Conservation (phyloP, 1,140 invertebrate genomes). For the Diabrotica undecimpunctata region DNA sequence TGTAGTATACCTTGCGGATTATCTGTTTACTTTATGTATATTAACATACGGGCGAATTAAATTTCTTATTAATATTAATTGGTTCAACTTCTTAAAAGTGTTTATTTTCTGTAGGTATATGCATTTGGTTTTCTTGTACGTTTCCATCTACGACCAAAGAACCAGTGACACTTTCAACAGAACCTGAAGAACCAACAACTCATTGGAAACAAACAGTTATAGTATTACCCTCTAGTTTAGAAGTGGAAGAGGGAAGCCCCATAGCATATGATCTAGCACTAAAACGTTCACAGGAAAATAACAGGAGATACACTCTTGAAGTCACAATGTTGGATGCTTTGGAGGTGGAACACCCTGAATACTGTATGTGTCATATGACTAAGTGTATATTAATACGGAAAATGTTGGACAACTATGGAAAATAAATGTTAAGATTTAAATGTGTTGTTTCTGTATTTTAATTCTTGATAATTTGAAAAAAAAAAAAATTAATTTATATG, state of each 20-base stretch:
- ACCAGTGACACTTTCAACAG: constrained; percentile 66
- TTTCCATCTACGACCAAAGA: constrained; percentile 46
- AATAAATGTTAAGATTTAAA: constrained; percentile 21
- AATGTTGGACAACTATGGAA: constrained; percentile 53
- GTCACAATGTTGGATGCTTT: constrained; percentile 67
- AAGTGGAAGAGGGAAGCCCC: constrained; percentile 57
- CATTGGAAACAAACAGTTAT: constrained; percentile 99
- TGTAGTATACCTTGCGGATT: too few species aligned
- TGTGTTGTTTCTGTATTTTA: not conserved
- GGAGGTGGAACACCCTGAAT: constrained; percentile 68
- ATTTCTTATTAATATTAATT: too few species aligned
- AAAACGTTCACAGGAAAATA: constrained; percentile 49
- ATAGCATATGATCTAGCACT: constrained; percentile 66
- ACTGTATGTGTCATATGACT: constrained; percentile 71
- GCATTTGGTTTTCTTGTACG: constrained; percentile 62
- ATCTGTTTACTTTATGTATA: too few species aligned
- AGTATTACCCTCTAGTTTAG: constrained; percentile 54
- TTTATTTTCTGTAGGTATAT: constrained; percentile 46
- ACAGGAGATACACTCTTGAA: constrained; percentile 64
- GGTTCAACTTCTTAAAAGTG: too few species aligned
- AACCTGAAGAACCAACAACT: constrained; percentile 70
- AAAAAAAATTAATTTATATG: too few species aligned
- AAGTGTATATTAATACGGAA: constrained; percentile 71
- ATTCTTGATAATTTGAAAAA: too few species aligned
- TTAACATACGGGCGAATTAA: too few species aligned